Evolutionary conservation across 1,140 invertebrate species (phyloP), one percentile per base, ranked within the genome.

Genomic region (Drosophila pseudoananassae): DNA sequence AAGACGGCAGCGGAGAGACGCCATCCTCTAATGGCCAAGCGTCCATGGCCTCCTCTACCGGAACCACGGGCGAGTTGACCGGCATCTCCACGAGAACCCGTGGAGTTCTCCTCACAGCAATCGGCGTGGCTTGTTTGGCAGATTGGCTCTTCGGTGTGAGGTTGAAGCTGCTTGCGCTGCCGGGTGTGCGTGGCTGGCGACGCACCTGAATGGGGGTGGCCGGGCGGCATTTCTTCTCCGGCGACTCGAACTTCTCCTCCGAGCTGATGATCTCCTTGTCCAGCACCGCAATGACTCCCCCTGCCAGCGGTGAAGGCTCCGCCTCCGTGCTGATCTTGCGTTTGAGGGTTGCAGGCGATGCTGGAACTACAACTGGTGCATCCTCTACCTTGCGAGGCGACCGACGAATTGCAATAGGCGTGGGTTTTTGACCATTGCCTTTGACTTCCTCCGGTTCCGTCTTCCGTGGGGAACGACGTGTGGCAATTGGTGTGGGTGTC

Each of bases 1-100:
- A 10, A 3, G 53, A 17, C 49, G 56, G 25, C 31, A 71, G 49
- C 5, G 50, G 63, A 40, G 38, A 61, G 17, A 71, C 50, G n/a
- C 66, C 66, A 10, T 75, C 70, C 2, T 46, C 70, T 1, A 93
- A 90, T 3, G 93, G 93, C 93, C 66, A 70, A 25, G 66, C 66
- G 69, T 70, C 66, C 66, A 76, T 58, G 20, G 66, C 69, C 20
- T 75, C 70, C 25, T 46, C 70, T 7, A 93, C 45, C 80, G 4
- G 93, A 92, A 93, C 81, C 0, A 92, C 78, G 1, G 83, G 74
- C 4, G 72, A 63, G 65, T 75, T 82, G 1, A 88, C 58, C 1
- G 72, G 61, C 50, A 52, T 63, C 20, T 76, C 64, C 17, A 77
- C 60, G 1, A 87, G 50, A 6, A 78, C 76, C n/a, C 90, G 68